Evolutionary conservation across 2,888 invertebrate genomes (phyloP).

Genomic region (Xylophagus ater): DNA sequence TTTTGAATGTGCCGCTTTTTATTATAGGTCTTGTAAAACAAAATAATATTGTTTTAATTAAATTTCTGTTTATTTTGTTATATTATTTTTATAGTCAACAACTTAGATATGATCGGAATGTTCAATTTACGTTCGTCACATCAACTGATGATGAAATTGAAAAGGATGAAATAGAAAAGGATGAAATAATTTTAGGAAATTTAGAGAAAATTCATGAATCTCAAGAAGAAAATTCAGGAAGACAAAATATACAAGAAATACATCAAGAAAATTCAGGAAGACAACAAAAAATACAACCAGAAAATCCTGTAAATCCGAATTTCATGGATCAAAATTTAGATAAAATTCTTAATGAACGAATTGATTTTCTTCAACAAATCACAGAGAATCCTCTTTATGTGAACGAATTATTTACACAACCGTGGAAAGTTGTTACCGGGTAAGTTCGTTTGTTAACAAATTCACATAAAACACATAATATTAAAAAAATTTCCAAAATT

Average conservation of each 20-base stretch:
- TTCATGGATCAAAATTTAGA: conserved; percentile 7
- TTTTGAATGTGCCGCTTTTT: no score
- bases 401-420: conserved; percentile 18
- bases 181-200: not conserved
- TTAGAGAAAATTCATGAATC: not conserved
- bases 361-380: conserved; percentile 14
- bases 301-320: not conserved
- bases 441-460: conserved; percentile 2
- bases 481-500: conserved; percentile 5
- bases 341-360: conserved; percentile 9
- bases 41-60: no score
- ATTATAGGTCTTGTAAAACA: no score
- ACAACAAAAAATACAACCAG: not conserved
- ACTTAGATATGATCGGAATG: conserved; percentile 11
- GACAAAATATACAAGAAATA: not conserved
- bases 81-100: conserved; percentile 7
- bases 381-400: conserved; percentile 18
- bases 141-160: conserved; percentile 1
- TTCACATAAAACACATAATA: not conserved
- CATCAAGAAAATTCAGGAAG: not conserved
- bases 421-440: conserved; percentile 21
- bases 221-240: not conserved
- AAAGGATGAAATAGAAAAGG: not conserved
- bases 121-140: conserved; percentile 13
- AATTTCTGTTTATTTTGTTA: no score